phyloP scores from a whole-genome alignment of 2,888 invertebrate genomes.

The Andrena bucephala region DNA sequence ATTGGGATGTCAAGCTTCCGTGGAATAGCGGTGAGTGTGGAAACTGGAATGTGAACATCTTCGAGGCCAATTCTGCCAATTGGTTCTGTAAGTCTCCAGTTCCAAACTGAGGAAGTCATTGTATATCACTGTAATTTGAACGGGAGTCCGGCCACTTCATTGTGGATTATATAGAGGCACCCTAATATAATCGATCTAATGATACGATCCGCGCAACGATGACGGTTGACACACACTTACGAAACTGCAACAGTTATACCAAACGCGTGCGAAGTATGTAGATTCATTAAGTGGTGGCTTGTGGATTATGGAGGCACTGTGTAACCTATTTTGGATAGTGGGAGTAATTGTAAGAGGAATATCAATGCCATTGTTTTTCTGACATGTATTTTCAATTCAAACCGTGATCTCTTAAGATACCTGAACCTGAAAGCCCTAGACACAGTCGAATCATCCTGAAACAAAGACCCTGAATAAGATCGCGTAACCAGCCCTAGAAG shows the following conservation, averaged over 20 bases:
- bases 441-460: background rate
- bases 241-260: too few relatives aligned
- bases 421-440: background rate
- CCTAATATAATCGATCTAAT: slow-evolving; percentile 55
- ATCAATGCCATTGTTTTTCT: slow-evolving; percentile 21
- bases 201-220: slow-evolving; percentile 31
- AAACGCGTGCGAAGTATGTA: background rate
- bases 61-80: too few relatives aligned
- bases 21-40: too few relatives aligned
- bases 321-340: too few relatives aligned
- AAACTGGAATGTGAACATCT: too few relatives aligned
- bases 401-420: background rate
- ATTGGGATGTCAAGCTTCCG: slow-evolving; percentile 15
- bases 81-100: too few relatives aligned
- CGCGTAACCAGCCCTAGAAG: slow-evolving; percentile 19
- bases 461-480: background rate
- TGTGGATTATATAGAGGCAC: background rate
- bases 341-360: background rate
- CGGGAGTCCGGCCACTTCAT: too few relatives aligned
- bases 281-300: too few relatives aligned
- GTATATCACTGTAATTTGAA: too few relatives aligned
- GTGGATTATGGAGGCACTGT: too few relatives aligned
- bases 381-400: background rate
- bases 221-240: slow-evolving; percentile 19
- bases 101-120: too few relatives aligned